Conservation (phyloP, 53 echinoderm and acorn worm genomes). For the Stichopus horrens region DNA sequence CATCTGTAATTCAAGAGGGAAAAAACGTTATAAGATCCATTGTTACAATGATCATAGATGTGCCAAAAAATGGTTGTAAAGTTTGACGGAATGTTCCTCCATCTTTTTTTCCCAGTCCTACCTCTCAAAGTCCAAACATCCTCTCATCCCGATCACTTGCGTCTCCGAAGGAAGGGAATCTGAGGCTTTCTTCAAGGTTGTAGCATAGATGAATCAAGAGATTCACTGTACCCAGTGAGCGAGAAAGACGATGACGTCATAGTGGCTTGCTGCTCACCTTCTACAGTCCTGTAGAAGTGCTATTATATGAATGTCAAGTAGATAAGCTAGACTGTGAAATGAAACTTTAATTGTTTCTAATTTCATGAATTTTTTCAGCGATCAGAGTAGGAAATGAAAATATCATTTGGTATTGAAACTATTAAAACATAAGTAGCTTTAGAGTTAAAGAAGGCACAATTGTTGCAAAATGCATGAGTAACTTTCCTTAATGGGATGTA, state of each 20-base stretch:
- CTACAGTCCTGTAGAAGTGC: neutral
- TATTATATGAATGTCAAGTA: slow-evolving; percentile 5
- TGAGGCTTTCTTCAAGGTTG: slow-evolving; percentile 73
- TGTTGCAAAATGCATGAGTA: too few relatives aligned
- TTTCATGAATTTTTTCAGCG: too few relatives aligned
- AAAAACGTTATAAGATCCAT: too few relatives aligned
- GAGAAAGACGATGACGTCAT: neutral
- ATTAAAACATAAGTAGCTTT: too few relatives aligned
- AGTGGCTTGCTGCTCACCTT: neutral
- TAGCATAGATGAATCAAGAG: slow-evolving; percentile 41
- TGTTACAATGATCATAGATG: too few relatives aligned
- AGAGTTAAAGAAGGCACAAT: too few relatives aligned
- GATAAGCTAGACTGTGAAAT: neutral
- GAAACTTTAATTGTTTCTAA: too few relatives aligned
- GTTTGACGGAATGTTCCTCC: neutral
- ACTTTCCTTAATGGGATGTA: too few relatives aligned
- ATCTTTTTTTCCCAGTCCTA: slow-evolving; percentile 68
- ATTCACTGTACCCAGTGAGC: too few relatives aligned
- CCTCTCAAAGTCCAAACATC: slow-evolving; percentile 69
- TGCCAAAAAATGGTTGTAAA: too few relatives aligned
- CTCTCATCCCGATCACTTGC: slow-evolving; percentile 89
- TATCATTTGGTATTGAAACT: too few relatives aligned
- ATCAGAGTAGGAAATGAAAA: too few relatives aligned
- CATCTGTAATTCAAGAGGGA: neutral
- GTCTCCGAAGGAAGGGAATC: slow-evolving; percentile 69